Evolutionary conservation across 2,797 vertebrate species (phyloP).

Genomic region (Hybognathus amarus): DNA sequence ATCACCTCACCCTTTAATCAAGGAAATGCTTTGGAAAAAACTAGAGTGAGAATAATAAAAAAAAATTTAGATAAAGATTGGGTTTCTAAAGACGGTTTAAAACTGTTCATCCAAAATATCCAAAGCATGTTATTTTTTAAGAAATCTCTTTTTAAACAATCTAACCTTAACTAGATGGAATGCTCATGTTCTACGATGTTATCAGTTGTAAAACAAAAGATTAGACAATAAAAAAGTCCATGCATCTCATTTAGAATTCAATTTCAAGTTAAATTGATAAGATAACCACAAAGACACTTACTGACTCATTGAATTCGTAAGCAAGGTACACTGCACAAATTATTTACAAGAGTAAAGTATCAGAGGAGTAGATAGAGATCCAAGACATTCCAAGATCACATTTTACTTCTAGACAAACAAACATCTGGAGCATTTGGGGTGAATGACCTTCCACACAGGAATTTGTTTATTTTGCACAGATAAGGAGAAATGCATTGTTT

Average conservation of each 20-base stretch:
- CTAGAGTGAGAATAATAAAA: not conserved
- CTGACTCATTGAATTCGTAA: not conserved
- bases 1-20: slow-evolving; percentile 36
- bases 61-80: not conserved
- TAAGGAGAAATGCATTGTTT: slow-evolving; percentile 45
- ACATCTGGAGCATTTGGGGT: slow-evolving; percentile 29
- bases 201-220: not conserved
- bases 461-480: slow-evolving; percentile 41
- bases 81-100: slow-evolving; percentile 6
- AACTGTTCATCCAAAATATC: not conserved
- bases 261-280: not conserved
- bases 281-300: slow-evolving; percentile 7
- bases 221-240: not conserved
- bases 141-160: not conserved
- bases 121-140: not conserved
- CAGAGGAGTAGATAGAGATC: slow-evolving; percentile 31
- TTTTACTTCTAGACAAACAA: slow-evolving; percentile 62
- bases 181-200: not conserved
- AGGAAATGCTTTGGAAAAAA: slow-evolving; percentile 9
- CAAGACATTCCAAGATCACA: slow-evolving; percentile 60
- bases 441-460: slow-evolving; percentile 17
- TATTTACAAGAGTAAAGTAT: slow-evolving; percentile 50
- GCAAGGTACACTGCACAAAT: slow-evolving; percentile 25
- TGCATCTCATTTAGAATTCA: not conserved
- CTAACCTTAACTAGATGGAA: not conserved